A percentile compares a stretch with the other conserved stretches of the same genome.
Evolutionary conservation across 2,113 vertebrate genomes (phyloP).

Genomic region (Oophaga pumilio): DNA sequence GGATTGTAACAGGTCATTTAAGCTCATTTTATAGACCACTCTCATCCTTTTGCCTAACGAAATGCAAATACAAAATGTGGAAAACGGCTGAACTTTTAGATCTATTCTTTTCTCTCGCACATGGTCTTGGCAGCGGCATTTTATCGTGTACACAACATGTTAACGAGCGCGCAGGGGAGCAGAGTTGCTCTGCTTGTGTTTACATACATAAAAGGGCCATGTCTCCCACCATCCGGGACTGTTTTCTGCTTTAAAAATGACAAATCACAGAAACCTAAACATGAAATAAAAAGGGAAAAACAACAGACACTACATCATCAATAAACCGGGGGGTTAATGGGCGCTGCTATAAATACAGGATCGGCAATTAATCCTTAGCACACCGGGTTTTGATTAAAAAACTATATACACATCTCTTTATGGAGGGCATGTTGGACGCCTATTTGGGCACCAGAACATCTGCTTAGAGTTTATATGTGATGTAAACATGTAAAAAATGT

Average conservation of each 20-base stretch:
- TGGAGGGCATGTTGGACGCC: background rate
- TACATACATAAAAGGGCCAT: conserved; percentile 1
- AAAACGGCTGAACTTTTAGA: background rate
- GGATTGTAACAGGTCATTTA: background rate
- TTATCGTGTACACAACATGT: background rate
- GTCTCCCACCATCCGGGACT: background rate
- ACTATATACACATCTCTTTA: background rate
- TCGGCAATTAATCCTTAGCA: background rate
- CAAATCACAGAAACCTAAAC: conserved; percentile 13
- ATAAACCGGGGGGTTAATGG: background rate
- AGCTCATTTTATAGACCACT: background rate
- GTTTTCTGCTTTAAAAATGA: conserved; percentile 14
- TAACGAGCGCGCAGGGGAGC: background rate
- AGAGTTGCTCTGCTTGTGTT: background rate
- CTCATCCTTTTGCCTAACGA: background rate
- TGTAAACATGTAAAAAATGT: background rate
- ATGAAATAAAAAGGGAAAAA: conserved; percentile 13
- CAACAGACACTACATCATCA: background rate
- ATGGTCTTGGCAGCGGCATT: background rate
- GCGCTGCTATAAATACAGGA: background rate
- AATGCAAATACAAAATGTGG: conserved; percentile 7
- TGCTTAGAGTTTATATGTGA: background rate
- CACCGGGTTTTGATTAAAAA: background rate
- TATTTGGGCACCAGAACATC: background rate
- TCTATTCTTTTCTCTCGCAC: background rate